Conservation (phyloP, 2,797 vertebrate species). For the Xerus rutilus region DNA sequence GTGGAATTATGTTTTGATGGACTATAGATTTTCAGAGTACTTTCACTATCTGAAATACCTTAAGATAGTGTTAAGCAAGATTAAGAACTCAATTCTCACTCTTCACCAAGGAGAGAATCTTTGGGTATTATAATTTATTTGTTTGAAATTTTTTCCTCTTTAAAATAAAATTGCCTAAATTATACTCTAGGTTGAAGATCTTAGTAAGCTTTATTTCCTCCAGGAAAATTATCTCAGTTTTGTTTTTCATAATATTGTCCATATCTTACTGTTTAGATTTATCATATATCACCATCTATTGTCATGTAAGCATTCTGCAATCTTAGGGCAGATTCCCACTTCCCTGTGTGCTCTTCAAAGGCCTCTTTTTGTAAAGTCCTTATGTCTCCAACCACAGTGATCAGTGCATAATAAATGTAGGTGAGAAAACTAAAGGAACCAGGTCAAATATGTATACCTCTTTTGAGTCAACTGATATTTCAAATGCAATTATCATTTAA, state of each 20-base stretch:
- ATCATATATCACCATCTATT: not conserved
- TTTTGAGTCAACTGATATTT: not conserved
- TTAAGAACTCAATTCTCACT: not conserved
- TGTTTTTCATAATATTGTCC: not conserved
- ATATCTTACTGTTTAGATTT: not conserved
- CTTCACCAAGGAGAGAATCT: not conserved
- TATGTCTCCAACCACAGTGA: not conserved
- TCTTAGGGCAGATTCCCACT: not conserved
- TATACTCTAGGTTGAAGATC: not conserved
- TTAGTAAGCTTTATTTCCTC: not conserved
- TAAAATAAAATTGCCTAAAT: constrained; percentile 6
- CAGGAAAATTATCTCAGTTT: not conserved
- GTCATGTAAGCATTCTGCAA: not conserved
- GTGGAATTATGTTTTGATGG: not conserved
- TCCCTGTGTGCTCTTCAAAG: not conserved
- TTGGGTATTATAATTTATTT: not conserved
- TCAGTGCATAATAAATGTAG: not conserved
- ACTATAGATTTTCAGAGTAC: not conserved
- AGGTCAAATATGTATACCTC: not conserved
- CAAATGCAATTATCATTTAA: not conserved
- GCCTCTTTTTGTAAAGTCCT: not conserved
- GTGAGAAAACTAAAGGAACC: not conserved
- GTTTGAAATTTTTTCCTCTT: not conserved
- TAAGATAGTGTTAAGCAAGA: not conserved
- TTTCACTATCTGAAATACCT: not conserved